These are phyloP conservation scores for Ruditapes philippinarum DNA, from an alignment of 1,140 invertebrate genomes.

Conservation along the genomic window DNA sequence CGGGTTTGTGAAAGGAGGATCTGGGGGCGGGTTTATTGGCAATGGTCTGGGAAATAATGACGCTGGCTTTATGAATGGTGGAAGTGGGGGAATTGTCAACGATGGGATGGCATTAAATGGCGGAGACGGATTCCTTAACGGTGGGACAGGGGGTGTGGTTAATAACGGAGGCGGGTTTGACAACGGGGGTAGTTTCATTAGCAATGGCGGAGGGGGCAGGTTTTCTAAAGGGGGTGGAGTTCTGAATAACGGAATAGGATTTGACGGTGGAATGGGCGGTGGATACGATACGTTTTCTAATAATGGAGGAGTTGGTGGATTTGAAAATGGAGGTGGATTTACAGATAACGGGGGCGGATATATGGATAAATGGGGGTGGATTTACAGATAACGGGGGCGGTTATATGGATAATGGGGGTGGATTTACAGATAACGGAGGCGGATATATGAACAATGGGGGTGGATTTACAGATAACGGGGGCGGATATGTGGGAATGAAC, in stretches of 20 bases:
- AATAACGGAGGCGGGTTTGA: background rate
- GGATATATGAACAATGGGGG: background rate
- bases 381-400: background rate
- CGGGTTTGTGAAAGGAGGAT: conserved; percentile 13
- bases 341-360: background rate
- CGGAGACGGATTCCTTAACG: conserved; percentile 4
- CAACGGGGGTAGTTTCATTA: background rate
- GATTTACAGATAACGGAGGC: background rate
- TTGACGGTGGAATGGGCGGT: background rate
- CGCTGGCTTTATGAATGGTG: background rate
- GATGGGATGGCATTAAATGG: background rate
- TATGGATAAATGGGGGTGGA: background rate
- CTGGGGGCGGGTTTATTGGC: background rate
- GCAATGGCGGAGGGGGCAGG: background rate
- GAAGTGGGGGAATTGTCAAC: background rate
- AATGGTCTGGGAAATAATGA: background rate
- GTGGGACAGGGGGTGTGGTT: background rate
- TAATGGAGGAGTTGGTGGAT: background rate
- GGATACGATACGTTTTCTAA: background rate
- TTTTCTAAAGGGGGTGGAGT: background rate
- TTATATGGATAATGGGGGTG: background rate
- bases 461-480: background rate
- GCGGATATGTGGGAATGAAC: background rate
- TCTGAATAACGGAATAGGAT: background rate
- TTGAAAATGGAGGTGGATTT: background rate